phyloP scores from a whole-genome alignment of 2,113 vertebrate species.

The Planiliza haematocheilus region DNA sequence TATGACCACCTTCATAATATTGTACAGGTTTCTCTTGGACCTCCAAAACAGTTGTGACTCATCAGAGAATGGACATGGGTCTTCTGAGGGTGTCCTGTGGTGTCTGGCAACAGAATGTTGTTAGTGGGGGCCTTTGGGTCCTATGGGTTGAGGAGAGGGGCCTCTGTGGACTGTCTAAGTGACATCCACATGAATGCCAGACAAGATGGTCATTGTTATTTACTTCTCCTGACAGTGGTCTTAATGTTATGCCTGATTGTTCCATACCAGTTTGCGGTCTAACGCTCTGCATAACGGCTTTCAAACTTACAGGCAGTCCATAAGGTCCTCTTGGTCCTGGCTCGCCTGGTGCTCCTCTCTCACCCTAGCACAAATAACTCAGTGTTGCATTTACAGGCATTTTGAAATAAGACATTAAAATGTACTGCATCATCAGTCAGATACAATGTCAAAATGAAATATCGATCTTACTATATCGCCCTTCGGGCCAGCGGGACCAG shows the following conservation, averaged over 20 bases:
- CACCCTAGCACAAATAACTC: conserved; percentile 73
- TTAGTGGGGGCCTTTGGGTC: too few species aligned
- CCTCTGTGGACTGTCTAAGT: too few species aligned
- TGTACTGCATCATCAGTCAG: background rate
- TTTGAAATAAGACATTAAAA: background rate
- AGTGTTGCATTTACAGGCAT: background rate
- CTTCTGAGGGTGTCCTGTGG: too few species aligned
- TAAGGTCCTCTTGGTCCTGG: conserved; percentile 96
- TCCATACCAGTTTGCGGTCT: background rate
- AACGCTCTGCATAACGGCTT: background rate
- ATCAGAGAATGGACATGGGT: too few species aligned
- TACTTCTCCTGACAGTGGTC: too few species aligned
- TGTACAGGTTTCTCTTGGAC: too few species aligned
- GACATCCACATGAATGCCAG: too few species aligned
- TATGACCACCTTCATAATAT: too few species aligned
- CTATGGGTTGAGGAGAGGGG: too few species aligned
- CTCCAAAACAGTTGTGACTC: too few species aligned
- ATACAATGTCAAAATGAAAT: background rate
- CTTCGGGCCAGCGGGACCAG: conserved; percentile 97
- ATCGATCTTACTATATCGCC: conserved; percentile 92
- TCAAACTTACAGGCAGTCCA: conserved; percentile 92
- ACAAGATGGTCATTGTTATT: too few species aligned
- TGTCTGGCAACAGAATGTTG: too few species aligned
- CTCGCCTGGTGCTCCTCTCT: conserved; percentile 87
- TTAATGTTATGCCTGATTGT: background rate